phyloP scores from a whole-genome alignment of 2,797 vertebrate genomes.

The Glyptemys insculpta region DNA sequence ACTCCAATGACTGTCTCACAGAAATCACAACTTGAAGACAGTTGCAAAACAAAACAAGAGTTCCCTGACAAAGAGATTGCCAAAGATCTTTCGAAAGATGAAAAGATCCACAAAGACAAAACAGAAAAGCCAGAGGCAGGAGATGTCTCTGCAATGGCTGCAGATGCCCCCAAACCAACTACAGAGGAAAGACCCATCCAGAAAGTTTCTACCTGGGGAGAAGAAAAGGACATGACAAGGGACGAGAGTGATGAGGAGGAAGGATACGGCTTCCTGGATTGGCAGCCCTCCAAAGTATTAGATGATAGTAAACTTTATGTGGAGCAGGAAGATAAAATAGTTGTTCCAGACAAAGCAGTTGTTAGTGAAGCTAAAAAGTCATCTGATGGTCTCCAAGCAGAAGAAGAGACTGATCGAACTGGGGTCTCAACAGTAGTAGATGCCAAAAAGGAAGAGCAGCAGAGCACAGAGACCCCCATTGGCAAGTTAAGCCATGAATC shows the following conservation, averaged over 20 bases:
- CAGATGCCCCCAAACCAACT: conserved; percentile 53
- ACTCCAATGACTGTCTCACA: conserved; percentile 41
- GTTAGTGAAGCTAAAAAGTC: conserved; percentile 28
- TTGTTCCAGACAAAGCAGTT: conserved; percentile 42
- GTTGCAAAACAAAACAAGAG: conserved; percentile 60
- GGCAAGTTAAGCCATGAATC: conserved; percentile 52
- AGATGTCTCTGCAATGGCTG: conserved; percentile 37
- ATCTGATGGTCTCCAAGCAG: conserved; percentile 44
- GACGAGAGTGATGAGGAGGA: conserved; percentile 75
- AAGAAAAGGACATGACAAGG: conserved; percentile 73
- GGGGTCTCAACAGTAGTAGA: conserved; percentile 32
- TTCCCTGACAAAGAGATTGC: conserved; percentile 49
- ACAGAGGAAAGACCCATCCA: conserved; percentile 41
- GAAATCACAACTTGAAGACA: conserved; percentile 65
- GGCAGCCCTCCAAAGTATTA: conserved; percentile 46
- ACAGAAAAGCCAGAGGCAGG: conserved; percentile 36
- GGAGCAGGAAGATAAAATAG: conserved; percentile 63
- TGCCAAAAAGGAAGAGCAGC: conserved; percentile 55
- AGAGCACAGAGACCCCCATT: conserved; percentile 20
- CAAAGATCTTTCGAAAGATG: conserved; percentile 75
- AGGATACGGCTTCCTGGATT: conserved; percentile 40
- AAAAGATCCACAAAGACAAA: conserved; percentile 56
- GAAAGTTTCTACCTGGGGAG: conserved; percentile 48
- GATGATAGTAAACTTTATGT: conserved; percentile 61
- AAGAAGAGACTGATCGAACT: conserved; percentile 47